A percentile compares a stretch with the other conserved stretches of the same genome.
These are phyloP conservation scores for Mirounga angustirostris DNA, from an alignment of 2,113 vertebrate genomes.

Conservation along the genomic window DNA sequence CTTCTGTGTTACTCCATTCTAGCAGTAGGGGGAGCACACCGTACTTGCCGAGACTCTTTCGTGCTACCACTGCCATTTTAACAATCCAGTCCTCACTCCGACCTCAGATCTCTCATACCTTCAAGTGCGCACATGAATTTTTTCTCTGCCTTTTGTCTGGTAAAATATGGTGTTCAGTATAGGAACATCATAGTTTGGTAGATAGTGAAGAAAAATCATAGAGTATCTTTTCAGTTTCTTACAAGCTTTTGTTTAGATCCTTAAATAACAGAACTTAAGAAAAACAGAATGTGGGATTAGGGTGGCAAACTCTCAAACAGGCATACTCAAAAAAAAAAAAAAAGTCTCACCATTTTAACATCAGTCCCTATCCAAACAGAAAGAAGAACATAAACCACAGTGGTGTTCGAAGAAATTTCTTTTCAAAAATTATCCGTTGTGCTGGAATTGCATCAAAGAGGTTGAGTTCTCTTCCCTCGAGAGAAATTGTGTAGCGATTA, in stretches of 20 bases:
- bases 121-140: neutral
- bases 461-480: neutral
- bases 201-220: neutral
- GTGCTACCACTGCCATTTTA: neutral
- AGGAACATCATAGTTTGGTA: neutral
- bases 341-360: neutral
- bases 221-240: conserved; percentile 19
- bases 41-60: neutral
- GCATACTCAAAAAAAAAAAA: neutral
- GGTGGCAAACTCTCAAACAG: neutral
- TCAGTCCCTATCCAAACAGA: neutral
- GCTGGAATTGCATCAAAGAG: neutral
- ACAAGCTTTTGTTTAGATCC: neutral
- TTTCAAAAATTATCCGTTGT: neutral
- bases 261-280: conserved; percentile 49
- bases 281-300: neutral
- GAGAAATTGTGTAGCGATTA: neutral
- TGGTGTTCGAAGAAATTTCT: neutral
- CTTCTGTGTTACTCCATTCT: neutral
- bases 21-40: neutral
- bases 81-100: neutral
- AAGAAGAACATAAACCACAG: neutral
- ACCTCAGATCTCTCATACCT: neutral
- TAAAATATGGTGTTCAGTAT: neutral
- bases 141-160: neutral